phyloP scores from a whole-genome alignment of 2,113 vertebrate species.

The Apeltes quadracus region DNA sequence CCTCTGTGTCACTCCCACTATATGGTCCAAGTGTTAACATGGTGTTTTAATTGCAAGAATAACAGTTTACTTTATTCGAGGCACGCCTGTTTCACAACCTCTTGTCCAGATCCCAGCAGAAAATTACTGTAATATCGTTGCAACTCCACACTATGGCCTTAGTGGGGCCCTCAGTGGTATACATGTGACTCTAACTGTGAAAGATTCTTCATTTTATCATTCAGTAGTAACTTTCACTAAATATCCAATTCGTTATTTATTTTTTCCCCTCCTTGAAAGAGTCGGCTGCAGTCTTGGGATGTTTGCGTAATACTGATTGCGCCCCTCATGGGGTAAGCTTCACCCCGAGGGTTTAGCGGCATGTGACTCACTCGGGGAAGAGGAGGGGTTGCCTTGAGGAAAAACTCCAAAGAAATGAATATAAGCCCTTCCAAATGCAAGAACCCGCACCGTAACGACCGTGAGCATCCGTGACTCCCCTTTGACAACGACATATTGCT shows the following conservation, averaged over 20 bases:
- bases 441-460: conserved; percentile 11
- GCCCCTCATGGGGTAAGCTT: conserved; percentile 32
- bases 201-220: background rate
- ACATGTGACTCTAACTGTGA: background rate
- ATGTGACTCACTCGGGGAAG: conserved; percentile 66
- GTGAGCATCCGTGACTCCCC: background rate
- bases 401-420: conserved; percentile 19
- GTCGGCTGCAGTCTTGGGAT: background rate
- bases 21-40: background rate
- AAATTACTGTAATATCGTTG: background rate
- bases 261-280: background rate
- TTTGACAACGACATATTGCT: background rate
- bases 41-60: conserved; percentile 15
- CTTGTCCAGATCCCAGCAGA: background rate
- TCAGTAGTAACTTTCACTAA: background rate
- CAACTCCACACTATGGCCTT: background rate
- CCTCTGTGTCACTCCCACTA: background rate
- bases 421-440: conserved; percentile 24
- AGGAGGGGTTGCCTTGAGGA: background rate
- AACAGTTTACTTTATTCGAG: conserved; percentile 20
- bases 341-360: conserved; percentile 45
- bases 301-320: background rate
- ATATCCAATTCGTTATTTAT: background rate
- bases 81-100: background rate
- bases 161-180: background rate